Base-by-base conservation (phyloP, 1,140 invertebrate species). In the Drosophila auraria region DNA sequence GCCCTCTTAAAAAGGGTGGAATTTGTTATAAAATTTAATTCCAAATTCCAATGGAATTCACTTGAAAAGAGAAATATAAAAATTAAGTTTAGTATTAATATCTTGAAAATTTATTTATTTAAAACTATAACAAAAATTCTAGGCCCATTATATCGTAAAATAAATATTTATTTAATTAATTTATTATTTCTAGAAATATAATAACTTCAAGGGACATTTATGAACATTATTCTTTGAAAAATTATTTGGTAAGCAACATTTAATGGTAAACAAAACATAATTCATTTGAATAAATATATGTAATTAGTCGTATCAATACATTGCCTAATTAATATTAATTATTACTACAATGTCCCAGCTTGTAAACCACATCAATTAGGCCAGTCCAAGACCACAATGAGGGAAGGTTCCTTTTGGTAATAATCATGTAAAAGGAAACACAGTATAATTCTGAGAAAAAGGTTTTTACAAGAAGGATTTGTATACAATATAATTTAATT, bases 321-420 rank as follows among this genome's bases (percentile, higher is more conserved):
- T 20, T 20, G 17, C 12, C 33, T 38, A 56, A 56, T 56, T 56
- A 56, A 38, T 56, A 23, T 3, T 4, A 23, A 38, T 15, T 38
- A 38, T 54, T 36, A 20, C 2, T 11, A 23, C 33, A 56, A 23
- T 23, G 12, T 8, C 0, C 6, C 50, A 15, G 17, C 53, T 11
- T 56, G 53, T 38, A 56, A 20, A 12, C 53, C 5, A 38, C 14
- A 17, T 38, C 14, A 56, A 56, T 56, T 54, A 56, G 33, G 3
- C 40, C 15, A 38, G 36, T 9, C 33, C 12, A 56, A 56, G 14
- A 38, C 53, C 53, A 38, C 33, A 56, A 38, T 23, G 20, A 23
- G 15, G 12, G 3, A 8, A 38, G 7, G 8, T 54, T 54, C 5
- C 3, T 33, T 38, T 56, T 56, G 20, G 20, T 20, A 23, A 38